Percentiles rank a stretch among this genome's conserved stretches.
Evolutionary conservation across 1,140 invertebrate species (phyloP).

Genomic region (Eumaeus atala): DNA sequence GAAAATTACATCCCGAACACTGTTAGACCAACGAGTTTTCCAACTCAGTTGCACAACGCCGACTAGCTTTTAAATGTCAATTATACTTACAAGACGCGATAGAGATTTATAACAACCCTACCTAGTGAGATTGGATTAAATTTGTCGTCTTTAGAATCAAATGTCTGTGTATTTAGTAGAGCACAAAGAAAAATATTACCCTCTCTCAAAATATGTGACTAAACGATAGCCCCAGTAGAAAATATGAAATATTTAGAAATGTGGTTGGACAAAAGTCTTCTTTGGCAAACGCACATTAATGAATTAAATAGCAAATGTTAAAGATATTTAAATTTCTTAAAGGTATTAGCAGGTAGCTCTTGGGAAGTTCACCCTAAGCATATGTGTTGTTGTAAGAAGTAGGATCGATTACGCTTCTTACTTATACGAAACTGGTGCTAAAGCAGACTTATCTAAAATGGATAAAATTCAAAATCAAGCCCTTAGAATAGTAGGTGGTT

Average conservation of each 20-base stretch:
- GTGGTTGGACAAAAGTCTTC: constrained; percentile 8
- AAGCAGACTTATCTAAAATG: constrained; percentile 19
- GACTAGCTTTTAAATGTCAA: not conserved
- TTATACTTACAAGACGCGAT: not conserved
- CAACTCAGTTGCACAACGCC: no score
- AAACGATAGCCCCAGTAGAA: not conserved
- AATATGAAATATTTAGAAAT: constrained; percentile 11
- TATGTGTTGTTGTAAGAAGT: constrained; percentile 1
- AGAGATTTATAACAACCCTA: not conserved
- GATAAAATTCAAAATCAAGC: constrained; percentile 27
- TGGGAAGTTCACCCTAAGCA: constrained; percentile 2
- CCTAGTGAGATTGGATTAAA: constrained; percentile 1
- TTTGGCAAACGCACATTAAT: constrained; percentile 11
- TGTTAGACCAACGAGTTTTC: no score
- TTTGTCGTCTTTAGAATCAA: constrained; percentile 1
- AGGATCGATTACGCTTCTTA: not conserved
- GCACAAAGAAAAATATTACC: not conserved
- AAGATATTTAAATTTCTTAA: not conserved
- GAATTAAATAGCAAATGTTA: not conserved
- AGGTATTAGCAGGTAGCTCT: not conserved
- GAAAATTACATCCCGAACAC: no score
- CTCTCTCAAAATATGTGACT: not conserved
- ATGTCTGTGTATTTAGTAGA: constrained; percentile 13
- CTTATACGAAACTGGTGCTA: constrained; percentile 19
- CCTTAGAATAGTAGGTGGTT: constrained; percentile 23